phyloP scores from a whole-genome alignment of 1,140 invertebrate species.

The Steinernema feltiae region DNA sequence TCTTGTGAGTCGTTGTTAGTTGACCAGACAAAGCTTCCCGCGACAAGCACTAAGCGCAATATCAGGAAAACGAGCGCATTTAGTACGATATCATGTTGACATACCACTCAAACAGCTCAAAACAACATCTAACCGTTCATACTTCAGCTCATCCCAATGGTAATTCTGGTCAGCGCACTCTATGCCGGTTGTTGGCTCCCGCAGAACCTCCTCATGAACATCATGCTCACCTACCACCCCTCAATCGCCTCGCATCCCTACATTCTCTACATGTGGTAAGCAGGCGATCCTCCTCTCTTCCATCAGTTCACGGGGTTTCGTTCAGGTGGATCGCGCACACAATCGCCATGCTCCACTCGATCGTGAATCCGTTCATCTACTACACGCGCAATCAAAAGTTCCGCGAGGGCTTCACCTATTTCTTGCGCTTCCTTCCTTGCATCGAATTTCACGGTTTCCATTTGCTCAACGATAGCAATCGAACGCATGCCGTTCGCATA shows the following conservation, averaged over 20 bases:
- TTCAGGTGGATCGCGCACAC: constrained; percentile 51
- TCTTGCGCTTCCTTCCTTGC: constrained; percentile 48
- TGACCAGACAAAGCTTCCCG: no score
- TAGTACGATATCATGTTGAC: no score
- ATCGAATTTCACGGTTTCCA: constrained; percentile 38
- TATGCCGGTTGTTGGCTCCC: constrained; percentile 57
- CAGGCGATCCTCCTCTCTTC: background rate
- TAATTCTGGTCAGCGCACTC: constrained; percentile 50
- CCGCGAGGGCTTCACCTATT: constrained; percentile 51
- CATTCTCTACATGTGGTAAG: constrained; percentile 54
- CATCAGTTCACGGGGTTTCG: background rate
- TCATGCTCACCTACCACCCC: constrained; percentile 51
- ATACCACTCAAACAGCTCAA: no score
- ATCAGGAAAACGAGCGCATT: no score
- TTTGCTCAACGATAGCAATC: constrained; percentile 27
- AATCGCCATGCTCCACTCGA: constrained; percentile 55
- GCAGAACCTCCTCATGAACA: constrained; percentile 57
- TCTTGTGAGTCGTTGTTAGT: no score
- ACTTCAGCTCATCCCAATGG: constrained; percentile 56
- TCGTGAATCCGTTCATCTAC: constrained; percentile 56
- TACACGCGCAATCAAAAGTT: constrained; percentile 48
- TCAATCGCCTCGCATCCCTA: constrained; percentile 47
- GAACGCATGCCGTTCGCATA: background rate
- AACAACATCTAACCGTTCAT: no score
- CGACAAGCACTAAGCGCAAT: no score